Evolutionary conservation across 2,888 invertebrate genomes (phyloP).

Genomic region (Gastracanthus pulcherrimus): DNA sequence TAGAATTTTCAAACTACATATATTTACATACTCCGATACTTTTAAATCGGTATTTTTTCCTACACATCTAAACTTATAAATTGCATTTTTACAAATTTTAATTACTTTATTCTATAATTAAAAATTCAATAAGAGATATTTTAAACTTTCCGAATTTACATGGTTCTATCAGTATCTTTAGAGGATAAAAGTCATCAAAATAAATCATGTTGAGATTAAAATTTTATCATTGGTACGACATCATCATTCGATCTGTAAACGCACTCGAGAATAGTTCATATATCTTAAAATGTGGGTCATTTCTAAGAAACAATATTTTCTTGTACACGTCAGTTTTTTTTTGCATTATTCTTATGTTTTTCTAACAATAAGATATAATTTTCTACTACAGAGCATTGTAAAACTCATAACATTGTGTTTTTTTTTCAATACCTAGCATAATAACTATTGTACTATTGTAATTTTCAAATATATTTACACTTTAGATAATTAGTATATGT

Average conservation of each 20-base stretch:
- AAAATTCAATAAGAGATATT: too few relatives aligned
- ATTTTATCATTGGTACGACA: neutral
- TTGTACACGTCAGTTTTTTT: neutral
- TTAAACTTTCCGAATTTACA: too few relatives aligned
- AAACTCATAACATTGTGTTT: too few relatives aligned
- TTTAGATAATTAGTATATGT: too few relatives aligned
- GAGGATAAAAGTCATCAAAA: too few relatives aligned
- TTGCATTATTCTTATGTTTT: neutral
- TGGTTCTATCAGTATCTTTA: too few relatives aligned
- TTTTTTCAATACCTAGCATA: too few relatives aligned
- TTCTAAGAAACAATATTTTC: neutral
- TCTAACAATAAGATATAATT: neutral
- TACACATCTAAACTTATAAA: conserved; percentile 6
- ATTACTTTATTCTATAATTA: neutral
- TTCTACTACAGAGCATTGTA: too few relatives aligned
- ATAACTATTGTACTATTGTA: too few relatives aligned
- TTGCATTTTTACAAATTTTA: conserved; percentile 20
- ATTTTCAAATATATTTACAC: too few relatives aligned
- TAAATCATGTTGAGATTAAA: neutral
- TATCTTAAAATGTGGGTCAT: neutral
- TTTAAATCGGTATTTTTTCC: neutral
- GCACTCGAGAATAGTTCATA: neutral
- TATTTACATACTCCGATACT: conserved; percentile 42
- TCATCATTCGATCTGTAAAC: too few relatives aligned
- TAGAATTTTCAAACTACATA: neutral